Evolutionary conservation across 2,113 vertebrate species (phyloP).

Genomic region (Syngnathus floridae): DNA sequence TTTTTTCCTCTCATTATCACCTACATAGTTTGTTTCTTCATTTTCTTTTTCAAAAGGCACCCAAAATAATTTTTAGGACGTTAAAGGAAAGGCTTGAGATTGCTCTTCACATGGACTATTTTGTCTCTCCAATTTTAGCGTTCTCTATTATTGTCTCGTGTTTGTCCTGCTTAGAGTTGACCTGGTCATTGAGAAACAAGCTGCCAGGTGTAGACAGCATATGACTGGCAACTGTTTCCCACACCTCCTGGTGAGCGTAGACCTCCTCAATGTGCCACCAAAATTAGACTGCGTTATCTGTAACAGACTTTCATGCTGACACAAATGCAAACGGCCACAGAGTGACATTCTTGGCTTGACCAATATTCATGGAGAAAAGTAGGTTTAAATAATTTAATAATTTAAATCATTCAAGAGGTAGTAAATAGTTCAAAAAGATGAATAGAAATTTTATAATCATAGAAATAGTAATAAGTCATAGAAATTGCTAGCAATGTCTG

Average conservation of each 20-base stretch:
- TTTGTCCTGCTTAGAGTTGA: conserved; percentile 4
- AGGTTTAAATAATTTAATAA: too few species aligned
- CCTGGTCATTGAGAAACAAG: conserved; percentile 26
- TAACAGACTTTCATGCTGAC: conserved; percentile 30
- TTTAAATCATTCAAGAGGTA: too few species aligned
- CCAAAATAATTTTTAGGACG: background rate
- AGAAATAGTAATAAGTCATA: too few species aligned
- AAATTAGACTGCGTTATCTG: conserved; percentile 64
- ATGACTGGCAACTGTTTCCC: conserved; percentile 69
- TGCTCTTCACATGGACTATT: background rate
- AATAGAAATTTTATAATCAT: too few species aligned
- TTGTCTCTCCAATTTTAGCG: background rate
- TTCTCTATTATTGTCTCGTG: background rate
- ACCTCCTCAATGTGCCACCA: conserved; percentile 49
- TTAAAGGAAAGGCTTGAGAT: background rate
- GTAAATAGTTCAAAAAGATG: too few species aligned
- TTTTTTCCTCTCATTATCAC: conserved; percentile 11
- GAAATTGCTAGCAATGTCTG: too few species aligned
- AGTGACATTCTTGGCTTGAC: too few species aligned
- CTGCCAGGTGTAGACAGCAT: conserved; percentile 59
- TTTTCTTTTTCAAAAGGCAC: background rate
- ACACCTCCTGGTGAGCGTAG: conserved; percentile 46
- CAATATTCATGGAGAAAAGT: too few species aligned
- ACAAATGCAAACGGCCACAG: conserved; percentile 44
- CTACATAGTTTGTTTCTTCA: background rate